A percentile compares a stretch with the other conserved stretches of the same genome.
These are phyloP conservation scores for Syngnathus scovelli DNA, from an alignment of 2,113 vertebrate genomes.

Conservation along the genomic window DNA sequence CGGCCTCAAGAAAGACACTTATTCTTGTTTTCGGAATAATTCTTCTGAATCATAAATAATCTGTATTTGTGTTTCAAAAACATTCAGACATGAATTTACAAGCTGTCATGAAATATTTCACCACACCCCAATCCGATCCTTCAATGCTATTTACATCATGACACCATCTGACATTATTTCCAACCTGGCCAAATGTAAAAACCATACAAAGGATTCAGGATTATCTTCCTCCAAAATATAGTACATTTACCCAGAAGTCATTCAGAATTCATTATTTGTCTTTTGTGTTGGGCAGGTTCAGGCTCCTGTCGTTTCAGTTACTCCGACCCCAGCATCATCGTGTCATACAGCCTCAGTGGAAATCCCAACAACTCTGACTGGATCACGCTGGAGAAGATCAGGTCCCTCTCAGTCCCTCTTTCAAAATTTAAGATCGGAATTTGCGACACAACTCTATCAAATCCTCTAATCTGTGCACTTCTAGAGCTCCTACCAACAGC, in stretches of 20 bases:
- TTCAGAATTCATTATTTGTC: slow-evolving; percentile 8
- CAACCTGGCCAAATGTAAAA: background rate
- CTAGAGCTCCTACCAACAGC: slow-evolving; percentile 87
- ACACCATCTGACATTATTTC: slow-evolving; percentile 22
- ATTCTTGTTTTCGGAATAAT: background rate
- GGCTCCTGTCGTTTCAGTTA: slow-evolving; percentile 94
- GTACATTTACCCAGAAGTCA: background rate
- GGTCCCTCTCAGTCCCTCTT: slow-evolving; percentile 69
- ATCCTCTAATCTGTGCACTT: slow-evolving; percentile 17
- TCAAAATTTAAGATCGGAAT: slow-evolving; percentile 9
- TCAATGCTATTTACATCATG: slow-evolving; percentile 6
- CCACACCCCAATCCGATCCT: slow-evolving; percentile 8
- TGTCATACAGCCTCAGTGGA: slow-evolving; percentile 80
- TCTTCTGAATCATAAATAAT: background rate
- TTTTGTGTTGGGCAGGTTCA: slow-evolving; percentile 74
- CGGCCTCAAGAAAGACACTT: background rate
- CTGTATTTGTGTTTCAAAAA: background rate
- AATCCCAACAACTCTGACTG: slow-evolving; percentile 78
- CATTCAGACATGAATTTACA: background rate
- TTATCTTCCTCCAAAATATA: background rate
- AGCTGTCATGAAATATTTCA: background rate
- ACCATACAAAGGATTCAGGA: background rate
- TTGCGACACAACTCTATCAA: background rate
- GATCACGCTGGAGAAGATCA: slow-evolving; percentile 90
- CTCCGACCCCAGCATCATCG: slow-evolving; percentile 86